phyloP scores from a whole-genome alignment of 1,140 invertebrate genomes.

The Parasteatoda tepidariorum region DNA sequence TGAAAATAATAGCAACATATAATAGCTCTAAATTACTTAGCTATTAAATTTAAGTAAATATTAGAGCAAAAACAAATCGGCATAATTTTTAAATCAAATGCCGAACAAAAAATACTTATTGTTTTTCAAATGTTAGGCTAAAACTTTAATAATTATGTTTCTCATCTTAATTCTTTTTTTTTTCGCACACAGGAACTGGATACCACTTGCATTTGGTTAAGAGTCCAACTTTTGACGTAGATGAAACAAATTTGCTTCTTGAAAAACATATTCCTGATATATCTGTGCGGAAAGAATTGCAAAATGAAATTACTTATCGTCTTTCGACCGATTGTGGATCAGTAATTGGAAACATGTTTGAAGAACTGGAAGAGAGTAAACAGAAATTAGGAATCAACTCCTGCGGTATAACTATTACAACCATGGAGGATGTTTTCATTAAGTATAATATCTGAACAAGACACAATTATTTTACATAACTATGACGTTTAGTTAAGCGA shows the following conservation, averaged over 20 bases:
- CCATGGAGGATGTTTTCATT: conserved; percentile 88
- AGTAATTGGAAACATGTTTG: conserved; percentile 75
- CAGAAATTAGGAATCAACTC: conserved; percentile 76
- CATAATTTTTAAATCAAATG: too few relatives aligned
- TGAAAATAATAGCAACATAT: too few relatives aligned
- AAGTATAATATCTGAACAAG: too few relatives aligned
- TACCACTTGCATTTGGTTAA: conserved; percentile 64
- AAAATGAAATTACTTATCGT: conserved; percentile 73
- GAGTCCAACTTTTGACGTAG: conserved; percentile 23
- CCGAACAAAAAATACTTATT: too few relatives aligned
- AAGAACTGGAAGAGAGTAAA: conserved; percentile 74
- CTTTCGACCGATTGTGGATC: conserved; percentile 68
- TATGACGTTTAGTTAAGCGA: too few relatives aligned
- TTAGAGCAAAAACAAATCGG: too few relatives aligned
- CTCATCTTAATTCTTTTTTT: neutral
- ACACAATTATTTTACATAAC: too few relatives aligned
- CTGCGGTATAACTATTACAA: conserved; percentile 83
- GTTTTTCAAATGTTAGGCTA: too few relatives aligned
- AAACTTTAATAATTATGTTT: too few relatives aligned
- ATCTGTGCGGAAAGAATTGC: conserved; percentile 39
- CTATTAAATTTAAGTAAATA: too few relatives aligned
- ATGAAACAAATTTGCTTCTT: conserved; percentile 24
- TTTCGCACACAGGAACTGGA: conserved; percentile 61
- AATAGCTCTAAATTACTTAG: too few relatives aligned
- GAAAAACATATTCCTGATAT: conserved; percentile 44